Conservation (phyloP, 2,888 invertebrate genomes). For the Cordylochernes scorpioides region DNA sequence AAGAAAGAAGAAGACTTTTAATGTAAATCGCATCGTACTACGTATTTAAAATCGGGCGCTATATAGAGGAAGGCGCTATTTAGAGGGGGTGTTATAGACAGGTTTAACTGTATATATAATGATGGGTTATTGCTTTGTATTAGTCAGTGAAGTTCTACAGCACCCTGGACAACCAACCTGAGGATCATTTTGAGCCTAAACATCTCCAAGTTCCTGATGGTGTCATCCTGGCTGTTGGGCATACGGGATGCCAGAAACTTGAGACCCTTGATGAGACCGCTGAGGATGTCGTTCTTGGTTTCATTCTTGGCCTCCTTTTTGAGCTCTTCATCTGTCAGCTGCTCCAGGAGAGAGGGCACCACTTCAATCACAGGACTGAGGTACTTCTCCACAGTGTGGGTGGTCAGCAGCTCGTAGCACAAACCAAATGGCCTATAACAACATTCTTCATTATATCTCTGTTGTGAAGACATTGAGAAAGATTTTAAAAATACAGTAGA, state of each 20-base stretch:
- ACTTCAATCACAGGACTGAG: constrained; percentile 73
- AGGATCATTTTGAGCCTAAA: constrained; percentile 88
- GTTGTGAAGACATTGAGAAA: too few species aligned
- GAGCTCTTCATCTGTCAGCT: constrained; percentile 74
- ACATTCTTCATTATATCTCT: too few species aligned
- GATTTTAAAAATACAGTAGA: too few species aligned
- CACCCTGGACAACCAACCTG: constrained; percentile 49
- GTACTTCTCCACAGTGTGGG: constrained; percentile 66
- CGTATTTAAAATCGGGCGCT: too few species aligned
- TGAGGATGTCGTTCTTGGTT: constrained; percentile 76
- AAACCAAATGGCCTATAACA: constrained; percentile 57
- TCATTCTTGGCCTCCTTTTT: constrained; percentile 84
- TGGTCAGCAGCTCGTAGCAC: constrained; percentile 67
- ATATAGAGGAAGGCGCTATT: too few species aligned
- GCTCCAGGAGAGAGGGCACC: constrained; percentile 62
- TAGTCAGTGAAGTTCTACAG: too few species aligned
- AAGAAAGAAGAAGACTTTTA: too few species aligned
- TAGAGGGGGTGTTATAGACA: too few species aligned
- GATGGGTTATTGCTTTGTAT: too few species aligned
- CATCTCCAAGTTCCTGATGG: constrained; percentile 55
- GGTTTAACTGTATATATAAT: too few species aligned
- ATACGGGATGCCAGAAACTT: constrained; percentile 64
- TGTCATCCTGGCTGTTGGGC: constrained; percentile 39
- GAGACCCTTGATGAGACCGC: constrained; percentile 70
- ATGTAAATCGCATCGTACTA: too few species aligned